Evolutionary conservation across 2,888 invertebrate species (phyloP).

Genomic region (Papilio demoleus): DNA sequence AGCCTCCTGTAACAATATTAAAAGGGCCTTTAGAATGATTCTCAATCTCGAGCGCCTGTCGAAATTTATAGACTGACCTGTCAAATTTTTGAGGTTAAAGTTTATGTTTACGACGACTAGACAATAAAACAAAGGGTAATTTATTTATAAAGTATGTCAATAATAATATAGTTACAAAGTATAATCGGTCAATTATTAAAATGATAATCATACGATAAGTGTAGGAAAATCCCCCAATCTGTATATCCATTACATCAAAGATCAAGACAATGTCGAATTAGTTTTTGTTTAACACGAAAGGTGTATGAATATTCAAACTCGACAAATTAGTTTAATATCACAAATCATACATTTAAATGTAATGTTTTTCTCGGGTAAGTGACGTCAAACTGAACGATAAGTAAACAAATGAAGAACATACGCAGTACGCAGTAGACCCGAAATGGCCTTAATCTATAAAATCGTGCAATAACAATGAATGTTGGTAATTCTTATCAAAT

Average conservation of each 20-base stretch:
- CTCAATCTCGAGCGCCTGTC: too few relatives aligned
- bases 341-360: not conserved
- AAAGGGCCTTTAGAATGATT: not conserved
- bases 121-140: not conserved
- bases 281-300: too few relatives aligned
- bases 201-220: not conserved
- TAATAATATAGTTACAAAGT: not conserved
- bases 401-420: not conserved
- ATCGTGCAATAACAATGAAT: slow-evolving; percentile 11
- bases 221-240: not conserved
- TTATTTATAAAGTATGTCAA: not conserved
- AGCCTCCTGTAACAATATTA: slow-evolving; percentile 78
- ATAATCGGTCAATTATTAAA: slow-evolving; percentile 3
- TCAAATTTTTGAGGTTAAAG: too few relatives aligned
- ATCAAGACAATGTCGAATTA: too few relatives aligned
- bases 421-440: not conserved
- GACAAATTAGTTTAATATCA: too few relatives aligned
- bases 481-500: slow-evolving; percentile 37
- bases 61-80: too few relatives aligned
- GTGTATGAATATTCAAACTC: too few relatives aligned
- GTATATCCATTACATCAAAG: not conserved
- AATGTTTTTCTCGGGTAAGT: not conserved
- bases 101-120: not conserved
- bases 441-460: not conserved
- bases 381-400: slow-evolving; percentile 1